These are phyloP conservation scores for Amia ocellicauda DNA, from an alignment of 2,113 vertebrate genomes.

Conservation along the genomic window DNA sequence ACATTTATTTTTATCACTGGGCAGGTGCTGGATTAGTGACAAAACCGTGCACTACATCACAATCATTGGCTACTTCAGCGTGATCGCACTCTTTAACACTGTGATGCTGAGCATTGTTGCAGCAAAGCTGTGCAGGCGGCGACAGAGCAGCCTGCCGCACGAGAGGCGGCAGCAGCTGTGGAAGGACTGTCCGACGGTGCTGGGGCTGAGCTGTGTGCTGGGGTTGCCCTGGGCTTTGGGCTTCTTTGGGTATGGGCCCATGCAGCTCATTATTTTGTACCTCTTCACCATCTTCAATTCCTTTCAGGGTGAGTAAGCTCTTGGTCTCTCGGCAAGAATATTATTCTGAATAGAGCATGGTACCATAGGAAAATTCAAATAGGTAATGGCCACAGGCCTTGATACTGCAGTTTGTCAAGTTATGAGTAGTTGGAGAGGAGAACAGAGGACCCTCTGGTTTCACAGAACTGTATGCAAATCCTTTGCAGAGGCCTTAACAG, in stretches of 20 bases:
- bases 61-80: conserved; percentile 72
- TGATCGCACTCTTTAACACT: conserved; percentile 76
- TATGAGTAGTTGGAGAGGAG: too few species aligned
- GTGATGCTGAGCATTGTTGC: conserved; percentile 77
- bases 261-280: conserved; percentile 69
- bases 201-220: conserved; percentile 81
- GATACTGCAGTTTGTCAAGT: too few species aligned
- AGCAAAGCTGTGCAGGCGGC: conserved; percentile 62
- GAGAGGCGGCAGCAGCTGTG: conserved; percentile 44
- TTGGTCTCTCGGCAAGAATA: too few species aligned
- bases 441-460: too few species aligned
- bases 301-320: conserved; percentile 77
- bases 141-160: neutral
- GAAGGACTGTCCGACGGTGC: conserved; percentile 60
- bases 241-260: conserved; percentile 65
- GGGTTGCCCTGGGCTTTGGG: conserved; percentile 80
- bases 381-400: too few species aligned
- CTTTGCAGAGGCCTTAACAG: too few species aligned
- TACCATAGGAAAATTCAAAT: too few species aligned
- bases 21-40: conserved; percentile 66
- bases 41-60: conserved; percentile 58
- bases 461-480: too few species aligned
- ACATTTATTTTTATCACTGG: too few species aligned
- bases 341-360: too few species aligned
- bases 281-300: conserved; percentile 83